Conservation (phyloP, 2,888 invertebrate species). For the Calliphora vomitoria region DNA sequence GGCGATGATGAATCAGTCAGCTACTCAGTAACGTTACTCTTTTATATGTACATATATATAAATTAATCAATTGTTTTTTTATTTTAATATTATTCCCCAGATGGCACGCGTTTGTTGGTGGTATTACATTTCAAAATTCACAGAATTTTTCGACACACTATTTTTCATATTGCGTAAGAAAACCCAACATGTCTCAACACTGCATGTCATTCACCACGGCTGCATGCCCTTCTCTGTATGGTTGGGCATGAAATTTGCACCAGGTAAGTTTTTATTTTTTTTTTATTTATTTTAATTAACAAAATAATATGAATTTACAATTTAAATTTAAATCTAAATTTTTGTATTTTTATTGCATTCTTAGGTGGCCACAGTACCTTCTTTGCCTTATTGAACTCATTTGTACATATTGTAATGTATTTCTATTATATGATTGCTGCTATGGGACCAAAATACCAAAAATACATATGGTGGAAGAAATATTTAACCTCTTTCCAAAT, state of each 20-base stretch:
- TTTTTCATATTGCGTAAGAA: slow-evolving; percentile 98
- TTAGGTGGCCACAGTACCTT: slow-evolving; percentile 98
- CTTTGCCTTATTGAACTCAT: slow-evolving; percentile 96
- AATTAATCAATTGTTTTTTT: not conserved
- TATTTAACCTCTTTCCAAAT: slow-evolving; percentile 98
- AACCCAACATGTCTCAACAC: slow-evolving; percentile 95
- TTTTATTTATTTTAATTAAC: not conserved
- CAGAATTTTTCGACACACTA: slow-evolving; percentile 98
- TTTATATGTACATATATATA: not conserved
- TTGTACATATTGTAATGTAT: slow-evolving; percentile 99
- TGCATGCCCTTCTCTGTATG: slow-evolving; percentile 98
- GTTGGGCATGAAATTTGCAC: slow-evolving; percentile 98
- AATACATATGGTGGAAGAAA: slow-evolving; percentile 99
- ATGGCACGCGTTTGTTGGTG: slow-evolving; percentile 98
- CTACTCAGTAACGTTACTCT: too few species aligned
- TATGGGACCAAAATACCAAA: slow-evolving; percentile 96
- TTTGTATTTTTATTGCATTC: not conserved
- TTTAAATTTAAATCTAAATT: not conserved
- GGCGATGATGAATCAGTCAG: too few species aligned
- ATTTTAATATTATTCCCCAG: slow-evolving; percentile 83
- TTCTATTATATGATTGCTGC: slow-evolving; percentile 98
- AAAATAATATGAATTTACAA: not conserved
- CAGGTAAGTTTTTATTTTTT: slow-evolving; percentile 87
- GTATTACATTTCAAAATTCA: slow-evolving; percentile 98
- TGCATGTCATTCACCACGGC: slow-evolving; percentile 98